phyloP scores from a whole-genome alignment of 2,888 invertebrate species.

The Drepanosiphum platanoidis region DNA sequence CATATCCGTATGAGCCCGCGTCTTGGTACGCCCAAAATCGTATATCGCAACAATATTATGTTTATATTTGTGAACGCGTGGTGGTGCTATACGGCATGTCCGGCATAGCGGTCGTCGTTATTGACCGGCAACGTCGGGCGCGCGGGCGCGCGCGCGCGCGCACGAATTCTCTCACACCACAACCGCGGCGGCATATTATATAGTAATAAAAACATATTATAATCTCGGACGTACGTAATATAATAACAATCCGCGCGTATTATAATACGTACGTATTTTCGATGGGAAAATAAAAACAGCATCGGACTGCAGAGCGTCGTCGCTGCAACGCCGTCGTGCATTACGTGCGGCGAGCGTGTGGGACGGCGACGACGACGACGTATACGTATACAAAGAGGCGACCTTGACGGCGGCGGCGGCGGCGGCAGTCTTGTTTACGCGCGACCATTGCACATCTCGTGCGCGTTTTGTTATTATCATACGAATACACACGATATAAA shows the following conservation, averaged over 20 bases:
- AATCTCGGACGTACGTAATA: not conserved
- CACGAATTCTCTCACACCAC: not conserved
- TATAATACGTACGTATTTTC: not conserved
- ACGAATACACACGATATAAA: not conserved
- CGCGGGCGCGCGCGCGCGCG: too few relatives aligned
- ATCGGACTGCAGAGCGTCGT: not conserved
- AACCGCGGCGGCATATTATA: not conserved
- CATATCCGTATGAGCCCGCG: too few relatives aligned
- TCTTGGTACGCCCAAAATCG: too few relatives aligned
- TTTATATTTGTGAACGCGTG: too few relatives aligned
- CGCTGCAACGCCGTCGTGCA: not conserved
- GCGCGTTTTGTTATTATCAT: slow-evolving; percentile 11
- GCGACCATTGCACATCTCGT: slow-evolving; percentile 43
- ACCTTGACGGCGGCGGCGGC: slow-evolving; percentile 38
- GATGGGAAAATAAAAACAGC: not conserved
- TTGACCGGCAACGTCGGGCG: too few relatives aligned
- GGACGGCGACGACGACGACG: too few relatives aligned
- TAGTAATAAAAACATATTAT: not conserved
- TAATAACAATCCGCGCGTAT: not conserved
- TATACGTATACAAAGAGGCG: slow-evolving; percentile 12
- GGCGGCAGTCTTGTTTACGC: slow-evolving; percentile 24
- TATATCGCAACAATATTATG: too few relatives aligned
- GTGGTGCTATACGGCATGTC: too few relatives aligned
- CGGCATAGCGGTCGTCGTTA: too few relatives aligned
- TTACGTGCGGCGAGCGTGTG: not conserved